Evolutionary conservation across 2,113 vertebrate species (phyloP).

Genomic region (Percopsis transmontana): DNA sequence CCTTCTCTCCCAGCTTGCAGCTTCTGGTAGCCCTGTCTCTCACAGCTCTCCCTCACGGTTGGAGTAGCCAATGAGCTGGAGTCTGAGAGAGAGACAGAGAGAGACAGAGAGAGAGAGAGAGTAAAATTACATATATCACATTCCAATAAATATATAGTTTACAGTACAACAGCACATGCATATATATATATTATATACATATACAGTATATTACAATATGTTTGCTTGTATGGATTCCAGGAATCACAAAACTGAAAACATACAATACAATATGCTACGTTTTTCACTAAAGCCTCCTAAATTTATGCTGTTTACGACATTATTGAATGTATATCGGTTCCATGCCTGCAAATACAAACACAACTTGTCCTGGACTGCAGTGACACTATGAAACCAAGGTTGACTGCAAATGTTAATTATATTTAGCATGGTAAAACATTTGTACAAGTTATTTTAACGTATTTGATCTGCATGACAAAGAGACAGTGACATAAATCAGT

Average conservation of each 20-base stretch:
- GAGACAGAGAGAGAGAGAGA: conserved; percentile 37
- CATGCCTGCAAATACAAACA: not conserved
- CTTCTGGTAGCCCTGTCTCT: conserved; percentile 70
- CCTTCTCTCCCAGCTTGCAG: conserved; percentile 80
- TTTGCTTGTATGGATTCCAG: too few relatives aligned
- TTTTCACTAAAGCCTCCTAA: too few relatives aligned
- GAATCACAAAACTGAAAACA: too few relatives aligned
- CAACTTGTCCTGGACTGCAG: not conserved
- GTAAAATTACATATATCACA: not conserved
- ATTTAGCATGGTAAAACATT: conserved; percentile 4
- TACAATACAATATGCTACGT: too few relatives aligned
- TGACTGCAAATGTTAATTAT: conserved; percentile 12
- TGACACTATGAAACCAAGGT: conserved; percentile 4
- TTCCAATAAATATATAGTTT: too few relatives aligned
- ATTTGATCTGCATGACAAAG: conserved; percentile 40
- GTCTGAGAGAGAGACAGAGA: conserved; percentile 77
- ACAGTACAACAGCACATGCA: too few relatives aligned
- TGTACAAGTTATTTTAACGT: conserved; percentile 28
- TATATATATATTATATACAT: too few relatives aligned
- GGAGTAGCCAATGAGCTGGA: conserved; percentile 88
- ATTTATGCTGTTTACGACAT: too few relatives aligned
- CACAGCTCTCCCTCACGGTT: conserved; percentile 87
- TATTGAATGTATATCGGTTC: not conserved
- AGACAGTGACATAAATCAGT: conserved; percentile 54
- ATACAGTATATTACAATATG: too few relatives aligned